phyloP scores from a whole-genome alignment of 1,140 invertebrate genomes.

The Probaryconus sp. region DNA sequence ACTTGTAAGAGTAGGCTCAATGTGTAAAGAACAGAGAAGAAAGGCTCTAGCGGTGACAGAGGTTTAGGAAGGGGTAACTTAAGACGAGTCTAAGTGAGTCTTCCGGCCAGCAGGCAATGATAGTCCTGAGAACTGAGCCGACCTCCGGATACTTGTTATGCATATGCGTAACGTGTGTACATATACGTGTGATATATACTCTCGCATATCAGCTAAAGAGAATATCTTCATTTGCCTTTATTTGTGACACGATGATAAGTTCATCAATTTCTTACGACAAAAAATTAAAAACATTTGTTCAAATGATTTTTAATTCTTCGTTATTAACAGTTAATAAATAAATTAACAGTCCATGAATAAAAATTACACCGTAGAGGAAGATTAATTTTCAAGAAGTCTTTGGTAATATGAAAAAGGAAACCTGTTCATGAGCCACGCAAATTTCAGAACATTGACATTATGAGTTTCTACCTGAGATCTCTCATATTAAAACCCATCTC shows the following conservation, averaged over 20 bases:
- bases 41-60: slow-evolving; percentile 52
- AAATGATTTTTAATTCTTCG: too few relatives aligned
- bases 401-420: too few relatives aligned
- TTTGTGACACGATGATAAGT: slow-evolving; percentile 9
- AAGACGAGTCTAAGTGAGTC: slow-evolving; percentile 79
- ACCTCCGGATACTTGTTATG: slow-evolving; percentile 76
- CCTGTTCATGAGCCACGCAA: too few relatives aligned
- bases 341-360: too few relatives aligned
- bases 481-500: too few relatives aligned
- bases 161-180: slow-evolving; percentile 67
- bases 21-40: slow-evolving; percentile 24
- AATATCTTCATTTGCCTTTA: slow-evolving; percentile 63
- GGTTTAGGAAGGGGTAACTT: slow-evolving; percentile 74
- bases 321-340: too few relatives aligned
- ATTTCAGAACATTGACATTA: too few relatives aligned
- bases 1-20: slow-evolving; percentile 6
- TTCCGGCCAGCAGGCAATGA: slow-evolving; percentile 78
- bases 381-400: too few relatives aligned
- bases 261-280: slow-evolving; percentile 33
- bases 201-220: slow-evolving; percentile 47
- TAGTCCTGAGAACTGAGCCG: slow-evolving; percentile 79
- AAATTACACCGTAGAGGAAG: too few relatives aligned
- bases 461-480: too few relatives aligned
- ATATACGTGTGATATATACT: slow-evolving; percentile 47
- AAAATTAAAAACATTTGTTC: too few relatives aligned